Base-by-base conservation (phyloP, 2,888 invertebrate genomes). In the Nymphalis polychloros region DNA sequence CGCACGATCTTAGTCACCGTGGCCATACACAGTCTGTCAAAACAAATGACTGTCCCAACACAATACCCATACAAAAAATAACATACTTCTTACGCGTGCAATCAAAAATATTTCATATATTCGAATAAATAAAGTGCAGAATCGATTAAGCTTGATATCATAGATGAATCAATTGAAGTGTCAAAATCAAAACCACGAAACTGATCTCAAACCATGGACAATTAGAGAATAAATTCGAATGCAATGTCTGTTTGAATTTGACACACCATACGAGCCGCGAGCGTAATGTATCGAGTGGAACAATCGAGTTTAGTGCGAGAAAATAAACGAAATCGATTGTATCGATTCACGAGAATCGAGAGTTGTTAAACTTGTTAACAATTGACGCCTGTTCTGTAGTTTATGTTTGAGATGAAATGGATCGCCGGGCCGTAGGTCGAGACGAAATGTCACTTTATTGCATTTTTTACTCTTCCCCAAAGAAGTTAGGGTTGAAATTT, bases 331-430 rank as follows among this genome's bases (percentile, higher is more conserved):
- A 87, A 88, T 89, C 89, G 89, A 87, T 88, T 84, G 85, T 85
- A 90, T 89, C 89, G 83, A 79, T 86, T 84, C 89, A 88, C 88
- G 87, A 88, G 89, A 88, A 89, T 90, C 90, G 89, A 89, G 84
- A 85, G 88, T 83, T 89, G 90, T 91, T 91, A 90, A 89, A 85
- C 88, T 83, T 89, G 90, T 91, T 91, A 90, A 89, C 89, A 90
- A 89, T 90, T 91, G 91, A 90, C 90, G 90, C 90, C 88, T 86
- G 85, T 83, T 80, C 83, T 82, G 86, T 86, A 89, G 85, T 90
- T 90, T 90, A 91, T 91, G 89, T 85, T 85, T 82, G 85, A 90
- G 90, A 88, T 90, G 90, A 90, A 90, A 90, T 88, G 89, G 87
- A 89, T 90, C 90, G 85, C 76, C 83, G 78, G 88, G 89, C 87